Evolutionary conservation across 2,797 vertebrate species (phyloP).

Genomic region (Mallotus villosus): DNA sequence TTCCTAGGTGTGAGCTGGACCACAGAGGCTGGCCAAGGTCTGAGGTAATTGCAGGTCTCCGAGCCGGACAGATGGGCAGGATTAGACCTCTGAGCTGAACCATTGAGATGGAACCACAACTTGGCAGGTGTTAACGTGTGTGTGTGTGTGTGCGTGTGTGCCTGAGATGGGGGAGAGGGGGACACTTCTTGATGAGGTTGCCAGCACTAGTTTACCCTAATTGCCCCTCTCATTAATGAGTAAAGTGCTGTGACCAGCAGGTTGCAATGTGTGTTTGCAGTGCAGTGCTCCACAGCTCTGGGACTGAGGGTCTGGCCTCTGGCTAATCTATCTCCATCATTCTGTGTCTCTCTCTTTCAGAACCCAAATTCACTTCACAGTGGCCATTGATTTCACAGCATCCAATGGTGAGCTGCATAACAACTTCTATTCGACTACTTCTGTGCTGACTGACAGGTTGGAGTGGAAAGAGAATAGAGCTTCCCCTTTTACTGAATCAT

Average conservation of each 20-base stretch:
- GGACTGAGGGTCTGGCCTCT: conserved; percentile 8
- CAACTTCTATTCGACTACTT: conserved; percentile 4
- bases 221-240: conserved; percentile 44
- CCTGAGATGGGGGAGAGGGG: background rate
- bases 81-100: conserved; percentile 14
- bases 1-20: conserved; percentile 42
- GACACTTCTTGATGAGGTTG: background rate
- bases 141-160: conserved; percentile 2
- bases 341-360: conserved; percentile 70
- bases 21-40: conserved; percentile 34
- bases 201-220: background rate
- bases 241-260: conserved; percentile 15
- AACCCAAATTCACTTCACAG: conserved; percentile 97
- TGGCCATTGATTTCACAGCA: conserved; percentile 98
- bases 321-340: conserved; percentile 20
- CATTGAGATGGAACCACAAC: conserved; percentile 4
- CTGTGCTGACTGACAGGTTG: background rate
- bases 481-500: too few relatives aligned
- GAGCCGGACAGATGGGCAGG: conserved; percentile 27
- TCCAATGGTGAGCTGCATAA: conserved; percentile 87
- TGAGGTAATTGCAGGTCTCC: conserved; percentile 38
- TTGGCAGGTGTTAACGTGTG: conserved; percentile 15
- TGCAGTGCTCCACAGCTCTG: background rate
- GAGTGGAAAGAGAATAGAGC: background rate
- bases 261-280: background rate